Evolutionary conservation across 2,113 vertebrate species (phyloP).

Genomic region (Dasyprocta punctata): DNA sequence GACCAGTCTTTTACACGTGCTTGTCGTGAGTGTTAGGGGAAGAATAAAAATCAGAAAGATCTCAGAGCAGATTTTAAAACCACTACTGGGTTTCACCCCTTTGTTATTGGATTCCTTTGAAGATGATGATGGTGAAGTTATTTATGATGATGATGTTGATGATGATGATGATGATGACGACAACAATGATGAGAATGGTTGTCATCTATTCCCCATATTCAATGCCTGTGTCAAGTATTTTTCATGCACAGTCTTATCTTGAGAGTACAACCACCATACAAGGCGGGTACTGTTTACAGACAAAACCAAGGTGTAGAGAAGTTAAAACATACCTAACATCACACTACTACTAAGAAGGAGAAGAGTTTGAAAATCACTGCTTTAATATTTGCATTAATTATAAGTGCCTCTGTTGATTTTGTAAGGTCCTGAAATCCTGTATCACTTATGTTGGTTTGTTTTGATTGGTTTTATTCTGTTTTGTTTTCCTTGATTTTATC

Average conservation of each 20-base stretch:
- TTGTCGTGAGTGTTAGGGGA: neutral
- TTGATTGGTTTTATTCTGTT: too few species aligned
- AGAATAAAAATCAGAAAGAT: neutral
- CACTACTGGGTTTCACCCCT: neutral
- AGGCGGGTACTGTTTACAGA: neutral
- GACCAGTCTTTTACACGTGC: neutral
- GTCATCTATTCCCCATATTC: neutral
- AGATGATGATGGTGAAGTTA: neutral
- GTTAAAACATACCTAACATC: neutral
- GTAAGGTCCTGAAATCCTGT: too few species aligned
- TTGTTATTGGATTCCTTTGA: neutral
- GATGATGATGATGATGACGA: neutral
- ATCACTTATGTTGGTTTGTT: too few species aligned
- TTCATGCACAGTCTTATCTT: neutral
- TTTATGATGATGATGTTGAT: accelerated
- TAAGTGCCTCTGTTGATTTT: too few species aligned
- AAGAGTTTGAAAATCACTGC: neutral
- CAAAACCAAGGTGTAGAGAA: neutral
- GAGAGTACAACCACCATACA: neutral
- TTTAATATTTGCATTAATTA: neutral
- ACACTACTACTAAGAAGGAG: neutral
- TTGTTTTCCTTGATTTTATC: too few species aligned
- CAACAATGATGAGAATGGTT: accelerated
- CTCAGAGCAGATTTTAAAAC: neutral
- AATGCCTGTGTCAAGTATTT: neutral